These are phyloP conservation scores for Zaprionus vittiger DNA, from an alignment of 1,140 invertebrate genomes.

Conservation along the genomic window DNA sequence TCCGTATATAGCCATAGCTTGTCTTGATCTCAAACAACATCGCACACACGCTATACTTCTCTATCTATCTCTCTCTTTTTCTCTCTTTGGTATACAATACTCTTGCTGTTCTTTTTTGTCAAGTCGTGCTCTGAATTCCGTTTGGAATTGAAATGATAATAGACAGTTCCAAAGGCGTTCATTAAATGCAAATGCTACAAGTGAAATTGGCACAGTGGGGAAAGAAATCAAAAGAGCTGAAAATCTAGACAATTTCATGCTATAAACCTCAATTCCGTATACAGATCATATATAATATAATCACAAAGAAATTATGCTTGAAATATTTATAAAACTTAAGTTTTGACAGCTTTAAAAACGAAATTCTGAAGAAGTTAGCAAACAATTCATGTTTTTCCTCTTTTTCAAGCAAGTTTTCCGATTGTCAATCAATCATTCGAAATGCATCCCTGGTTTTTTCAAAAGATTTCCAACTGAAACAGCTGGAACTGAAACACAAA, in stretches of 20 bases:
- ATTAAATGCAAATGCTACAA: conserved; percentile 3
- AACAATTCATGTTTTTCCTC: too few species aligned
- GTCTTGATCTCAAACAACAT: conserved; percentile 26
- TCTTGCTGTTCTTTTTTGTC: conserved; percentile 48
- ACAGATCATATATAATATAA: not conserved
- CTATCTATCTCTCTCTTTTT: not conserved
- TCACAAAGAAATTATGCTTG: not conserved
- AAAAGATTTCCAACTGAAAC: not conserved
- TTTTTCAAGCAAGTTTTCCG: too few species aligned
- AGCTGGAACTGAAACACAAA: not conserved
- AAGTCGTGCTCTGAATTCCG: conserved; percentile 39
- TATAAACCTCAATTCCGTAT: not conserved
- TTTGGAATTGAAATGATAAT: not conserved
- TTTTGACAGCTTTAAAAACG: not conserved
- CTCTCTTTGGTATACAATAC: conserved; percentile 18
- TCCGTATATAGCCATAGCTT: conserved; percentile 40
- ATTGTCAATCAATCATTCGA: too few species aligned
- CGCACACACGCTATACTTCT: not conserved
- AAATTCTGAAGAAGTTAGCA: too few species aligned
- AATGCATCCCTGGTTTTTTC: too few species aligned
- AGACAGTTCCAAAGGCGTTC: not conserved
- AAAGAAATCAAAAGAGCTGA: not conserved
- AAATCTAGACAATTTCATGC: not conserved
- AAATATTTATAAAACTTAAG: not conserved
- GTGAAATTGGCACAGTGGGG: conserved; percentile 4